Base-by-base conservation (phyloP, 92 coral and sea anemone genomes). In the Meandrina meandrites region DNA sequence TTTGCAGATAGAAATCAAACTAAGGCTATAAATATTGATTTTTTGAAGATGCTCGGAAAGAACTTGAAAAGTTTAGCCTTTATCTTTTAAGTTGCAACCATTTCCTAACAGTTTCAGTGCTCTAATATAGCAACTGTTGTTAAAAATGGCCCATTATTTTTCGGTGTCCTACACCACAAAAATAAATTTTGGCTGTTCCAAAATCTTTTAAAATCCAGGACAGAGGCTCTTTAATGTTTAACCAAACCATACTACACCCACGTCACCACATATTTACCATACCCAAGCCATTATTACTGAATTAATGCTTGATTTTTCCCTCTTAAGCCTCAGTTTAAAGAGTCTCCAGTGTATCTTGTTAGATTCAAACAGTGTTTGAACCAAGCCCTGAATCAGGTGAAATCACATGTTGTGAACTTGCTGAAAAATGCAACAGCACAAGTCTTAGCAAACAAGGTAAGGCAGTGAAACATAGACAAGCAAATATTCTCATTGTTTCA, bases 341-440 rank as follows among this genome's bases (percentile, higher is more conserved):
- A 97, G 69, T 95, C 97, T 28, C 86, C 89, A 21, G 86, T 89
- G 22, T 97, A 97, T 80, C 90, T 97, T 68, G 74, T 91, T 8
- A 88, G 96, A 47, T 97, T 95, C 95, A 95, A 94, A 80, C 98
- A 97, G 67, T 97, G 99, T 79, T 79, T 97, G n/a, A 93, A 96
- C 90, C 98, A 97, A 77, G 98, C 99, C 24, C 93, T 97, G 10
- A 93, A 93, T 80, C 98, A 91, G 57, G 96, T 97, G 87, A 95
- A 94, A 57, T 78, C 96, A 13, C 97, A 97, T 91, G 98, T 97
- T 53, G 93, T 97, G 64, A 90, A 93, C 54, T 92, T 97, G 56
- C 92, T 97, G 74, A 94, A 89, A 83, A 91, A 93, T 90, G 99
- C 99, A 71, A 97, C 98, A 58, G 88, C 94, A 14, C 99, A 97